Evolutionary conservation across 2,797 vertebrate species (phyloP).

Genomic region (Rhincodon typus): DNA sequence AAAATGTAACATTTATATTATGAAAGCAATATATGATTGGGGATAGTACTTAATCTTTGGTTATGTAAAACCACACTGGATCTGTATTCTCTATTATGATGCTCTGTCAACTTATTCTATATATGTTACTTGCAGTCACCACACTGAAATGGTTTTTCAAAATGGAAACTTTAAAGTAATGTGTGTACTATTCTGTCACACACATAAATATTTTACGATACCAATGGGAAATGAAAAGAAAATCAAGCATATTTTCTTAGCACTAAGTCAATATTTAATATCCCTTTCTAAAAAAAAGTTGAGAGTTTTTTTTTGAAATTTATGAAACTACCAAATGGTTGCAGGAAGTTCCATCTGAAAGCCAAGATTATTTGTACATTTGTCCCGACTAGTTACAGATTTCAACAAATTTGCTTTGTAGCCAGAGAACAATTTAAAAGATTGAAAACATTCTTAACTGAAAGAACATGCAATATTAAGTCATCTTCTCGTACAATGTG

Average conservation of each 20-base stretch:
- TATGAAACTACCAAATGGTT: neutral
- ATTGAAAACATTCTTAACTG: neutral
- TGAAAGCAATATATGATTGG: neutral
- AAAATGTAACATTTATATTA: neutral
- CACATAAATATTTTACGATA: neutral
- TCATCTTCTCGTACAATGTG: neutral
- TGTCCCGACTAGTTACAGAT: neutral
- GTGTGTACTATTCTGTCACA: no score
- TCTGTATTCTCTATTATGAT: neutral
- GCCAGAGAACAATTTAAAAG: neutral
- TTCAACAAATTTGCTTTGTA: conserved; percentile 2
- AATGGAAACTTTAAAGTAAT: neutral
- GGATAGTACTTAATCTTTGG: neutral
- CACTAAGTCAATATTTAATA: neutral
- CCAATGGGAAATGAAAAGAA: neutral
- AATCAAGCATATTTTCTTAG: neutral
- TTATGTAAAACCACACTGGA: neutral
- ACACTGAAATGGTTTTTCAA: neutral
- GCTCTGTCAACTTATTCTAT: neutral
- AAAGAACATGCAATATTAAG: neutral
- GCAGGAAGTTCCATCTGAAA: neutral
- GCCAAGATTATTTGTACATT: neutral
- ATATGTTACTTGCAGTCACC: neutral
- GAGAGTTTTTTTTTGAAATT: neutral
- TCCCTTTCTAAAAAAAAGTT: neutral